These are phyloP conservation scores for Hypolimnas misippus DNA, from an alignment of 2,888 invertebrate genomes.

Conservation along the genomic window DNA sequence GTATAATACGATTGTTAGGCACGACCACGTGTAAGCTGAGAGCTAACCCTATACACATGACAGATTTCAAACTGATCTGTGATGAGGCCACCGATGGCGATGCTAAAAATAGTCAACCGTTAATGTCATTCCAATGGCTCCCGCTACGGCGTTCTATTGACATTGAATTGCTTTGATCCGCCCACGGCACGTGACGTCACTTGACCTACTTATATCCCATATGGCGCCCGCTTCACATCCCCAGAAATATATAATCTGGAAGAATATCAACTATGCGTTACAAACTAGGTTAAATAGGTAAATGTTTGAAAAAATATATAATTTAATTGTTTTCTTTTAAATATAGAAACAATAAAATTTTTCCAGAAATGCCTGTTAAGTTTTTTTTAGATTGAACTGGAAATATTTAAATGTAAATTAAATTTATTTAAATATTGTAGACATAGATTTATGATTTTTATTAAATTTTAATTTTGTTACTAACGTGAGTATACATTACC, in stretches of 20 bases:
- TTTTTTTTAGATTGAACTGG: not conserved
- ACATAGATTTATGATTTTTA: not conserved
- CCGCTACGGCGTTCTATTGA: constrained; percentile 33
- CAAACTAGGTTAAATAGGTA: not conserved
- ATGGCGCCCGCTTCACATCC: not conserved
- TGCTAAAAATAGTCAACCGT: constrained; percentile 36
- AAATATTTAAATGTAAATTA: not conserved
- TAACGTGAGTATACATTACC: not conserved
- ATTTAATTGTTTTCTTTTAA: too few relatives aligned
- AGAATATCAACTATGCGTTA: not conserved
- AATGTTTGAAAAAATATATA: too few relatives aligned
- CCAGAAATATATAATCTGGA: not conserved
- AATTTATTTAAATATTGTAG: not conserved
- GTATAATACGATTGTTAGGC: not conserved
- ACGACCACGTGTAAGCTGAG: not conserved
- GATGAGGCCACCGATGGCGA: constrained; percentile 25
- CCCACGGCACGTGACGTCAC: constrained; percentile 25
- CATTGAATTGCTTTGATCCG: constrained; percentile 33
- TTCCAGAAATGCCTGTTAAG: not conserved
- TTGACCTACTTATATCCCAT: constrained; percentile 20
- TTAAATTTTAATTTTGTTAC: not conserved
- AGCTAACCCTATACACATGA: not conserved
- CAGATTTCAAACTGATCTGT: constrained; percentile 10
- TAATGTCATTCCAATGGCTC: constrained; percentile 34
- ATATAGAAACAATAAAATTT: too few relatives aligned